These are phyloP conservation scores for Neotoxoptera formosana DNA, from an alignment of 1,140 invertebrate genomes.

Conservation along the genomic window DNA sequence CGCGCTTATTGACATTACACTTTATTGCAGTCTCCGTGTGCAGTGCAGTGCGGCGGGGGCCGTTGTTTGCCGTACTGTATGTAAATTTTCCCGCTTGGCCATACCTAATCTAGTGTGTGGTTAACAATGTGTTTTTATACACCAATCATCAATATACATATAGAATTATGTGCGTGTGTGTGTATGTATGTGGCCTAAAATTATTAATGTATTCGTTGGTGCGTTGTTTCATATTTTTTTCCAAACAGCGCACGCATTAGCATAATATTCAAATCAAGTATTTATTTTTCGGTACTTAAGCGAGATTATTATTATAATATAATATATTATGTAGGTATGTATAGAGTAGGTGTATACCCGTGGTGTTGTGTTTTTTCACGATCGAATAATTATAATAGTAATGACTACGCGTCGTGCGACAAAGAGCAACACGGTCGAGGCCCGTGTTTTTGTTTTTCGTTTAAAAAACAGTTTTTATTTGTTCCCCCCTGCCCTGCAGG, in stretches of 20 bases:
- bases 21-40: background rate
- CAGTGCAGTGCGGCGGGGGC: background rate
- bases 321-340: background rate
- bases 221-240: background rate
- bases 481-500: background rate
- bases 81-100: conserved; percentile 30
- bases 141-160: background rate
- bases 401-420: background rate
- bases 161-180: background rate
- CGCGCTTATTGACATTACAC: background rate
- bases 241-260: conserved; percentile 13
- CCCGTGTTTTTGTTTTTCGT: background rate
- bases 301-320: background rate
- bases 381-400: conserved; percentile 2
- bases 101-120: conserved; percentile 19
- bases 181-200: background rate
- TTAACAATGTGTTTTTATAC: conserved; percentile 32
- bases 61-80: background rate
- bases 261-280: conserved; percentile 39
- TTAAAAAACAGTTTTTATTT: conserved; percentile 1
- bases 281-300: conserved; percentile 31
- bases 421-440: background rate
- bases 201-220: conserved; percentile 22
- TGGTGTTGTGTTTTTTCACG: background rate
- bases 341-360: background rate